Evolutionary conservation across 2,797 vertebrate genomes (phyloP).

Genomic region (Chelidonichthys spinosus): DNA sequence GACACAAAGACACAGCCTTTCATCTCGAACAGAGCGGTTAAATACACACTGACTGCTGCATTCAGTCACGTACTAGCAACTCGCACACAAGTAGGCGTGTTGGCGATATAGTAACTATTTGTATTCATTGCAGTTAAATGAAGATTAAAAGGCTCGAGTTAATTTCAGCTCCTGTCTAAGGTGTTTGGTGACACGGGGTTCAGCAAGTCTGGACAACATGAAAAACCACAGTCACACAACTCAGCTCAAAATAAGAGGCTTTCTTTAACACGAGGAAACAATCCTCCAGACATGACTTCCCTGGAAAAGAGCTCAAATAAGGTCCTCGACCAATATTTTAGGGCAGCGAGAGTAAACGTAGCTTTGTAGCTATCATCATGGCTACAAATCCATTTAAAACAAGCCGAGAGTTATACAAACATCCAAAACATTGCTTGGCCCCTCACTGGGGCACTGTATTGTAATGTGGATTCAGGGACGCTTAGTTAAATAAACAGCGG

Average conservation of each 20-base stretch:
- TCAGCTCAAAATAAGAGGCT: conserved; percentile 77
- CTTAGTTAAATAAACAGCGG: conserved; percentile 42
- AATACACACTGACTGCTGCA: conserved; percentile 12
- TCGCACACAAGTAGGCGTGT: not conserved
- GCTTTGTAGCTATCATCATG: not conserved
- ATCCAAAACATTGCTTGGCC: conserved; percentile 16
- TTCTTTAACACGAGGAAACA: conserved; percentile 60
- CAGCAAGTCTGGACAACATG: conserved; percentile 45
- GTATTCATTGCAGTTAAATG: conserved; percentile 27
- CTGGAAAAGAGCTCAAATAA: conserved; percentile 31
- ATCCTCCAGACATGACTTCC: conserved; percentile 56
- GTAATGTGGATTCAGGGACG: conserved; percentile 33
- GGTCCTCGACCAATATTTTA: conserved; percentile 31
- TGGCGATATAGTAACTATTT: not conserved
- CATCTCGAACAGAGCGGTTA: conserved; percentile 38
- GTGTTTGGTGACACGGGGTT: conserved; percentile 32
- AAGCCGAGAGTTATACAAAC: conserved; percentile 12
- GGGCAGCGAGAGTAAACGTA: not conserved
- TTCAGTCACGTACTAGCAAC: conserved; percentile 38
- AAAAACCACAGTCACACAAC: conserved; percentile 65
- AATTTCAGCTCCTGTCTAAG: conserved; percentile 23
- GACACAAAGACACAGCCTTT: conserved; percentile 41
- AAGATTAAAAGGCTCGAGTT: conserved; percentile 23
- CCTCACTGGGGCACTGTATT: not conserved
- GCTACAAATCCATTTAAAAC: conserved; percentile 14